These are phyloP conservation scores for Callyntrura guangdongensis DNA, from an alignment of 2,888 invertebrate species.

Conservation along the genomic window DNA sequence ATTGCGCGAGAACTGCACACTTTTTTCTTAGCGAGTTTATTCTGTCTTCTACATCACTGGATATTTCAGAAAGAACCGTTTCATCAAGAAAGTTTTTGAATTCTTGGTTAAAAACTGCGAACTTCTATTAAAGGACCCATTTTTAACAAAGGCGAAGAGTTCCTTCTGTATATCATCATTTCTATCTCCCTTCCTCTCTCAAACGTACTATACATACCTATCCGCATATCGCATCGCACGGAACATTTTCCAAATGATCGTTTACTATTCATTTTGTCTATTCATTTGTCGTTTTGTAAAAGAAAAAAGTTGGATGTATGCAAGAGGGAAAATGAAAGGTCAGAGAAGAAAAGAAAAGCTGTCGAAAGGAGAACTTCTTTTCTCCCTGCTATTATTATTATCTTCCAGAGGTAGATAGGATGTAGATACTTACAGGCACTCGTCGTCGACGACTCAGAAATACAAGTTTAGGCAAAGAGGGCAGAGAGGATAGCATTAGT, in stretches of 20 bases:
- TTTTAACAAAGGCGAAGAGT: background rate
- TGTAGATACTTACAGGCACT: background rate
- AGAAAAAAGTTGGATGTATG: background rate
- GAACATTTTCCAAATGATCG: conserved; percentile 1
- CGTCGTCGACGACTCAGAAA: background rate
- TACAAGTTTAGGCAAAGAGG: background rate
- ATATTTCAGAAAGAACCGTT: conserved; percentile 14
- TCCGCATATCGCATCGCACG: background rate
- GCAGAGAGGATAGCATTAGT: background rate
- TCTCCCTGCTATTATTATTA: no score
- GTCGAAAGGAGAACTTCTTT: background rate
- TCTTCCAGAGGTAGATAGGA: no score
- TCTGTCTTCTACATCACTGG: background rate
- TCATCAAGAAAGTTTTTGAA: conserved; percentile 62
- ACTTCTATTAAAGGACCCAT: background rate
- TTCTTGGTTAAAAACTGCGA: conserved; percentile 45
- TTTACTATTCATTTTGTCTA: conserved; percentile 36
- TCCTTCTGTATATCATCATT: background rate
- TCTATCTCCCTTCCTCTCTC: no score
- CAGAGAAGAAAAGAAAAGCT: conserved; percentile 1
- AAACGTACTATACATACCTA: background rate
- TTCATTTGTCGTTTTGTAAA: conserved; percentile 29
- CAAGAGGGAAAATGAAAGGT: conserved; percentile 28
- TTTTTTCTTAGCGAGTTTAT: background rate
- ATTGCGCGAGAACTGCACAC: background rate